phyloP scores from a whole-genome alignment of 2,113 vertebrate genomes.

The Melanocharis versteri region DNA sequence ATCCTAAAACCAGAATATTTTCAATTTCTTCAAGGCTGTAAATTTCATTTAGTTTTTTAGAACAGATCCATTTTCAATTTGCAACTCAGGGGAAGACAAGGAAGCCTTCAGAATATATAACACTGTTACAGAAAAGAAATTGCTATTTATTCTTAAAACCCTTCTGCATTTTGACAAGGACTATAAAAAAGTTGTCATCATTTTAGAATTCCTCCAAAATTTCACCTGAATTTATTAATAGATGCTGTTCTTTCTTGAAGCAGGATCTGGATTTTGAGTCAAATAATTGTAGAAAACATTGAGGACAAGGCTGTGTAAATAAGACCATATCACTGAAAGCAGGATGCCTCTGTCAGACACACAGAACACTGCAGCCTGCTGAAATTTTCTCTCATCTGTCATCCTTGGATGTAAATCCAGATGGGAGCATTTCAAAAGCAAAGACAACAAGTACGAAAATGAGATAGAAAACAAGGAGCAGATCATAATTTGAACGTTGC shows the following conservation, averaged over 20 bases:
- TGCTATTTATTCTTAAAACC: not conserved
- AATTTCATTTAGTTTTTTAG: not conserved
- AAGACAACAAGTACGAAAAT: not conserved
- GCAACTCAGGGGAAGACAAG: not conserved
- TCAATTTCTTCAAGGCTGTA: not conserved
- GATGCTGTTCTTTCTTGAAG: not conserved
- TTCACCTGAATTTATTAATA: not conserved
- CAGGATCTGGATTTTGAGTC: not conserved
- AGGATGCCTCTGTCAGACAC: not conserved
- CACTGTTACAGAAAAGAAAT: slow-evolving; percentile 1
- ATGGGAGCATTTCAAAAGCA: not conserved
- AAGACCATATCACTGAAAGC: not conserved
- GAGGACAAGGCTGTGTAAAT: not conserved
- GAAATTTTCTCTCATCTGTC: not conserved
- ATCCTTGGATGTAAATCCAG: not conserved
- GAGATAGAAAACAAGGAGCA: not conserved
- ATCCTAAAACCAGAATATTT: not conserved
- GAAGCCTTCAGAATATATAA: not conserved
- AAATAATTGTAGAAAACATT: not conserved
- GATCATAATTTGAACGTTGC: not conserved
- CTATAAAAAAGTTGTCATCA: not conserved
- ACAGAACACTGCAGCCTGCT: not conserved
- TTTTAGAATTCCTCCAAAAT: not conserved
- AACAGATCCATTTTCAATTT: slow-evolving; percentile 28
- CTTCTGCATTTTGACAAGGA: not conserved